A percentile compares a stretch with the other conserved stretches of the same genome.
Conservation (phyloP, 2,888 invertebrate species). For the Anthrax anthrax region DNA sequence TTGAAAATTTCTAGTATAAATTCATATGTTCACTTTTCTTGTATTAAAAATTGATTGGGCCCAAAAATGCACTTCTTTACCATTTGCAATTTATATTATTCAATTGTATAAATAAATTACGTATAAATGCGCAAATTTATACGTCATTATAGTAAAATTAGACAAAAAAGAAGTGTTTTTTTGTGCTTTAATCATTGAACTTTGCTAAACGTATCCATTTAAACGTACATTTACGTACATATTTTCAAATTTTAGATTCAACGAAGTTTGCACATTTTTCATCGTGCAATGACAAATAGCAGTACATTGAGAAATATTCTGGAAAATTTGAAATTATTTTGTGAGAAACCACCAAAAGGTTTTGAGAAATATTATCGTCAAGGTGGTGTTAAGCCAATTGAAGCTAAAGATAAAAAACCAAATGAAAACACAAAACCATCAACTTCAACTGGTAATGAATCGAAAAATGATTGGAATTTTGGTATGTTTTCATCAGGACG, state of each 20-base stretch:
- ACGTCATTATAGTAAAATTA: too few relatives aligned
- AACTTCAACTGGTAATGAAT: slow-evolving; percentile 26
- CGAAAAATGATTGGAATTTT: slow-evolving; percentile 41
- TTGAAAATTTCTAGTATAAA: too few relatives aligned
- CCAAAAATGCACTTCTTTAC: too few relatives aligned
- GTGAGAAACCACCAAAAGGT: slow-evolving; percentile 77
- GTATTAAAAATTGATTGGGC: too few relatives aligned
- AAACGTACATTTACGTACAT: too few relatives aligned
- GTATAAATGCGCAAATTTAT: too few relatives aligned
- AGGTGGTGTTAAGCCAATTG: slow-evolving; percentile 32
- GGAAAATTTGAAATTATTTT: slow-evolving; percentile 41
- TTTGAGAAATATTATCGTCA: slow-evolving; percentile 85
- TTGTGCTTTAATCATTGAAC: too few relatives aligned
- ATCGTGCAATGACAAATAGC: background rate
- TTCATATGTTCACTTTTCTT: too few relatives aligned
- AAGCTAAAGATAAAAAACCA: slow-evolving; percentile 30
- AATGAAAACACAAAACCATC: slow-evolving; percentile 29
- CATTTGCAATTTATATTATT: too few relatives aligned
- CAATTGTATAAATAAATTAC: too few relatives aligned
- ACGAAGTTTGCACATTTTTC: background rate
- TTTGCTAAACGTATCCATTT: too few relatives aligned
- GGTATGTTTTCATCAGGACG: slow-evolving; percentile 42
- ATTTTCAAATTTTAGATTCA: background rate
- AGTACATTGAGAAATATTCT: background rate
- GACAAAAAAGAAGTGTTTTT: too few relatives aligned